Percentiles rank a stretch among this genome's conserved stretches.
Conservation (phyloP, 2,797 vertebrate genomes). For the Thripadectes ignobilis region DNA sequence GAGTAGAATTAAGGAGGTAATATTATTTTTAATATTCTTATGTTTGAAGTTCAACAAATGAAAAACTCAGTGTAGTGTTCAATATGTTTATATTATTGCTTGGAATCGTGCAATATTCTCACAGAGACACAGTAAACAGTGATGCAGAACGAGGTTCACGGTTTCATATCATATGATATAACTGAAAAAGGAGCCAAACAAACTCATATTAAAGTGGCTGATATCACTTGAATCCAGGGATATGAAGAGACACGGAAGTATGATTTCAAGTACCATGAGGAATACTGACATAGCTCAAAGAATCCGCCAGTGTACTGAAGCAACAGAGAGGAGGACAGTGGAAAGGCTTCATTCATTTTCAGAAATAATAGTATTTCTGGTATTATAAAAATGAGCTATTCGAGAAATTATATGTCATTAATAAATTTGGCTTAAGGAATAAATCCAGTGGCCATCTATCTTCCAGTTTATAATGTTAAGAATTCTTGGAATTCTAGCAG, state of each 20-base stretch:
- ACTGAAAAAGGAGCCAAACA: not conserved
- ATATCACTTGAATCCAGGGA: not conserved
- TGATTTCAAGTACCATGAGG: not conserved
- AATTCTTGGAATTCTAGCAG: not conserved
- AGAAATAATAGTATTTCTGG: not conserved
- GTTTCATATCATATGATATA: not conserved
- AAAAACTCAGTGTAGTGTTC: not conserved
- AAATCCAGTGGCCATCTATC: not conserved
- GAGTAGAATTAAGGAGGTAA: not conserved
- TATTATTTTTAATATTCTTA: not conserved
- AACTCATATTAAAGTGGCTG: not conserved
- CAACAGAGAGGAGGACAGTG: not conserved
- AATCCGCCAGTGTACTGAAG: not conserved
- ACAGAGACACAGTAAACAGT: not conserved
- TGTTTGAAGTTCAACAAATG: not conserved
- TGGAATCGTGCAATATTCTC: not conserved
- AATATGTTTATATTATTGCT: not conserved
- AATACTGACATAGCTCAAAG: not conserved
- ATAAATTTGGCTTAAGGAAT: not conserved
- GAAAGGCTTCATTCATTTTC: not conserved
- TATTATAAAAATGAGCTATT: not conserved
- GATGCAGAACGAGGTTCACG: not conserved
- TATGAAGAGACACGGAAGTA: not conserved
- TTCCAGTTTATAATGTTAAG: not conserved
- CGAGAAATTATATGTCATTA: not conserved